These are phyloP conservation scores for Platypus cylindrus DNA, from an alignment of 2,888 invertebrate genomes.

Conservation along the genomic window DNA sequence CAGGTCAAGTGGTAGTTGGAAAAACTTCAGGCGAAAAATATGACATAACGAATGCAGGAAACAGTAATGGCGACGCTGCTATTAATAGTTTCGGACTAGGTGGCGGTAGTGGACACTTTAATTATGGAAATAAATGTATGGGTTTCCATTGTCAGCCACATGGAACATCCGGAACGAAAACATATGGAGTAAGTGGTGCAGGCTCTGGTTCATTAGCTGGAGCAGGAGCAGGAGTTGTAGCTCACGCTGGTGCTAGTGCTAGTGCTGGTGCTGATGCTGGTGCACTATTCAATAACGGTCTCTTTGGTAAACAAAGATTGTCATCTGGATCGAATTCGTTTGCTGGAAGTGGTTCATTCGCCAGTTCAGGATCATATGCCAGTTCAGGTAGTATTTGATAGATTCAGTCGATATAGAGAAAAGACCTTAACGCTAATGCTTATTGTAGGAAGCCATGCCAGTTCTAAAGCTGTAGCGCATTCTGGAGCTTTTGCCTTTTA, in stretches of 20 bases:
- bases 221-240: slow-evolving; percentile 3
- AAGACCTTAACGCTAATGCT: too few species aligned
- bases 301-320: background rate
- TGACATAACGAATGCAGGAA: slow-evolving; percentile 10
- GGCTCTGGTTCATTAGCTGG: slow-evolving; percentile 1
- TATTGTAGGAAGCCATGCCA: too few species aligned
- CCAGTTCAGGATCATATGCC: slow-evolving; percentile 14
- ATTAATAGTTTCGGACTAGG: too few species aligned
- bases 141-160: too few species aligned
- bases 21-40: slow-evolving; percentile 6
- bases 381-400: slow-evolving; percentile 11
- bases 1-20: slow-evolving; percentile 12
- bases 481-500: too few species aligned
- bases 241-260: slow-evolving; percentile 4
- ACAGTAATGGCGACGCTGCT: background rate
- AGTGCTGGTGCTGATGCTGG: background rate
- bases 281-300: background rate
- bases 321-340: background rate
- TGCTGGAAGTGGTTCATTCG: slow-evolving; percentile 10
- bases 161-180: slow-evolving; percentile 6
- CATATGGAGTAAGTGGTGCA: slow-evolving; percentile 11
- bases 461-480: too few species aligned
- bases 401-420: too few species aligned
- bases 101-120: too few species aligned
- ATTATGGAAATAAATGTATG: too few species aligned